These are phyloP conservation scores for Batillaria attramentaria DNA, from an alignment of 1,140 invertebrate genomes.

Conservation along the genomic window DNA sequence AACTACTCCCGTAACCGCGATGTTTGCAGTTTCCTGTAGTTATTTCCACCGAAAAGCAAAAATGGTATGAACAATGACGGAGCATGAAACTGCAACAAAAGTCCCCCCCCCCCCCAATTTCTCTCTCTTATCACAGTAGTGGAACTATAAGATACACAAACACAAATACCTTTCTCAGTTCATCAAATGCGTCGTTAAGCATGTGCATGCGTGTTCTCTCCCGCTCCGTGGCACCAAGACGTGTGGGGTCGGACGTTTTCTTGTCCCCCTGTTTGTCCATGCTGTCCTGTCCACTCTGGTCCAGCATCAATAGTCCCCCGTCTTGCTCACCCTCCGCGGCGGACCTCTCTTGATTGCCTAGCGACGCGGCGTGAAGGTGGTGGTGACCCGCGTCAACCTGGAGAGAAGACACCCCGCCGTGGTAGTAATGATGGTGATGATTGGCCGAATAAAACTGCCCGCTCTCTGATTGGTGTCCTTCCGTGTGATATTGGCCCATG, in stretches of 20 bases:
- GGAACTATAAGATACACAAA: too few species aligned
- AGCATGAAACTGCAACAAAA: background rate
- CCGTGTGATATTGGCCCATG: background rate
- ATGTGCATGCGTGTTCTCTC: slow-evolving; percentile 72
- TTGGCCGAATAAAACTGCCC: background rate
- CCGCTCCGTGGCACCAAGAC: slow-evolving; percentile 64
- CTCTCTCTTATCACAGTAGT: too few species aligned
- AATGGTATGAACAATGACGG: background rate
- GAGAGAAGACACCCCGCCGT: background rate
- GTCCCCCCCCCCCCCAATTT: too few species aligned
- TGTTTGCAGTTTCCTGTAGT: too few species aligned
- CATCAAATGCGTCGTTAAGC: slow-evolving; percentile 72
- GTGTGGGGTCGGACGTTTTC: slow-evolving; percentile 36
- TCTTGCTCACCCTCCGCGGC: background rate
- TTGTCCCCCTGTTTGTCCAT: background rate
- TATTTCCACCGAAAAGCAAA: too few species aligned
- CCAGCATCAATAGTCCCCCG: background rate
- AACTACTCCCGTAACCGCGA: too few species aligned
- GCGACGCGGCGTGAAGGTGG: background rate
- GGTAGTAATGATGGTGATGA: slow-evolving; percentile 1
- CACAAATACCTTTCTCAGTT: slow-evolving; percentile 63
- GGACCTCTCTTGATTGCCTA: background rate
- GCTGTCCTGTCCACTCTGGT: background rate
- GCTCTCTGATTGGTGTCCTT: background rate
- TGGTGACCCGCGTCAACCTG: background rate